phyloP scores from a whole-genome alignment of 2,113 vertebrate genomes.

The Dicerorhinus sumatrensis region DNA sequence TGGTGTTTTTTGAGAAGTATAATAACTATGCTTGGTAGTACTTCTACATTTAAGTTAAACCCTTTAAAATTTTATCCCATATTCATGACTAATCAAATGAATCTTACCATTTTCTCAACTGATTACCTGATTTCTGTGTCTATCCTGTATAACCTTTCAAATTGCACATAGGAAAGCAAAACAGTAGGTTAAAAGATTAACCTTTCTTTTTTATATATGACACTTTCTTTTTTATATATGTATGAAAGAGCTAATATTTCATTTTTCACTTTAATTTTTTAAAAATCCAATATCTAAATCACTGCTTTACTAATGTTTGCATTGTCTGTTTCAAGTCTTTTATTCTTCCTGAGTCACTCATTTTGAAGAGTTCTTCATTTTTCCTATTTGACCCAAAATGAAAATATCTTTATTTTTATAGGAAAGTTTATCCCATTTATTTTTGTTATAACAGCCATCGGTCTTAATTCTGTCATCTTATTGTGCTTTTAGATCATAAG shows the following conservation, averaged over 20 bases:
- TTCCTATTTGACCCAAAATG: slow-evolving; percentile 40
- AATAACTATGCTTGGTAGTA: slow-evolving; percentile 7
- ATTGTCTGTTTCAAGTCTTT: slow-evolving; percentile 18
- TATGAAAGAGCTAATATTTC: neutral
- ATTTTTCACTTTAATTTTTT: slow-evolving; percentile 24
- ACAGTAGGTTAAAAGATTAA: neutral
- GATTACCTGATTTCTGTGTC: slow-evolving; percentile 14
- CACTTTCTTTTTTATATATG: neutral
- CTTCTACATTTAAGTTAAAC: slow-evolving; percentile 20
- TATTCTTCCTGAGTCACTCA: neutral
- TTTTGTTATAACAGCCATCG: neutral
- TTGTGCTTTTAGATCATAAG: neutral
- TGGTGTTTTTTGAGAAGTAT: slow-evolving; percentile 2
- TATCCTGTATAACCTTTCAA: slow-evolving; percentile 23
- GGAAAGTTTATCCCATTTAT: neutral
- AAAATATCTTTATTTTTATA: slow-evolving; percentile 24
- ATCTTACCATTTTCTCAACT: slow-evolving; percentile 42
- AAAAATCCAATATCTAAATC: slow-evolving; percentile 32
- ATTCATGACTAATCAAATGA: slow-evolving; percentile 36
- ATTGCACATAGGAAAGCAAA: neutral
- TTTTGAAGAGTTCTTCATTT: slow-evolving; percentile 36
- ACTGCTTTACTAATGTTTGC: slow-evolving; percentile 35
- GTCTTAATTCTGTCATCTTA: slow-evolving; percentile 17
- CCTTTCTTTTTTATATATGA: neutral
- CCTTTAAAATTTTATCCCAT: neutral